A percentile compares a stretch with the other conserved stretches of the same genome.
These are phyloP conservation scores for Astropecten irregularis DNA, from an alignment of 53 echinoderm and acorn worm species.

Conservation along the genomic window DNA sequence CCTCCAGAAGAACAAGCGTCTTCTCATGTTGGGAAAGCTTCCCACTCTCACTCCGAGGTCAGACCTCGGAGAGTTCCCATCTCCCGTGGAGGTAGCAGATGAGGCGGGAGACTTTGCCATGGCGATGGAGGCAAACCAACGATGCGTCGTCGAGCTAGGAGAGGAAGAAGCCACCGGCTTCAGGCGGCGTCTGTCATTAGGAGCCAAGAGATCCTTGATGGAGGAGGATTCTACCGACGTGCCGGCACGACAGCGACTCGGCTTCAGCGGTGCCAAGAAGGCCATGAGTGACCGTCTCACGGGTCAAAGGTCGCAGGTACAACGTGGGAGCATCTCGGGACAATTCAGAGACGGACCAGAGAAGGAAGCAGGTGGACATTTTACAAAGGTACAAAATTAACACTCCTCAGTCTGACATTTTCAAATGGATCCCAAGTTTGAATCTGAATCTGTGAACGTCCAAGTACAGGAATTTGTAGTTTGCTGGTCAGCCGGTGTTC, in stretches of 20 bases:
- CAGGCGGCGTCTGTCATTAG: not conserved
- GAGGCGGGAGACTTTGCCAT: too few species aligned
- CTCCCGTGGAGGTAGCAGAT: not conserved
- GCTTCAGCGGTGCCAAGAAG: not conserved
- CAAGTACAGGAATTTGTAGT: too few species aligned
- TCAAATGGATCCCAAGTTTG: too few species aligned
- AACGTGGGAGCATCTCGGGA: not conserved
- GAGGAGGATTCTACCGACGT: not conserved
- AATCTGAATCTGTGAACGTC: too few species aligned
- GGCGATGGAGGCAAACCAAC: not conserved
- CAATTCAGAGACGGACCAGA: slow-evolving; percentile 6
- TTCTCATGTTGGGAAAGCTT: slow-evolving; percentile 38
- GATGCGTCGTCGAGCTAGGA: slow-evolving; percentile 8
- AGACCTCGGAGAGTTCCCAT: not conserved
- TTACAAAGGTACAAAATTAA: not conserved
- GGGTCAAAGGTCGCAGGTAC: slow-evolving; percentile 1
- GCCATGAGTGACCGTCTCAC: slow-evolving; percentile 31
- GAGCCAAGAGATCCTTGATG: not conserved
- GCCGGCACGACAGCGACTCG: not conserved
- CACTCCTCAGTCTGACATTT: not conserved
- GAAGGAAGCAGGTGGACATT: slow-evolving; percentile 2
- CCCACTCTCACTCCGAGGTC: slow-evolving; percentile 4
- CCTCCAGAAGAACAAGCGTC: not conserved
- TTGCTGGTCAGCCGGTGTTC: too few species aligned
- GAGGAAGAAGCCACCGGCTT: not conserved